Conservation (phyloP, 2,113 vertebrate species). For the Microcebus griseorufus region DNA sequence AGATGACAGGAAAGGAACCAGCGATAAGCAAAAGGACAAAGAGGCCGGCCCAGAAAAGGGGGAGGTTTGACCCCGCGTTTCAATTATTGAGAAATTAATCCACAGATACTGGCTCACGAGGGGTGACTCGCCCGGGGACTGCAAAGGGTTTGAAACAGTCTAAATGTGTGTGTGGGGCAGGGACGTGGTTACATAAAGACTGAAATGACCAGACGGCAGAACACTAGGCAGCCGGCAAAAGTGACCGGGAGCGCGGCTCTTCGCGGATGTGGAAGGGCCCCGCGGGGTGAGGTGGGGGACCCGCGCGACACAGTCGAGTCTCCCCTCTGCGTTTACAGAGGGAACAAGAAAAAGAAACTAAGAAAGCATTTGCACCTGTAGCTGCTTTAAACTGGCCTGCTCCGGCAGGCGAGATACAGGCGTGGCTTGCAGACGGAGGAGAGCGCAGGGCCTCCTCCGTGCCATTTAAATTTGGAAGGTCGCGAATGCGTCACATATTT, state of each 20-base stretch:
- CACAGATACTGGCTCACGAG: no score
- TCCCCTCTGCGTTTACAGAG: accelerated
- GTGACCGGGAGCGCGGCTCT: no score
- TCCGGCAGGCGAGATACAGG: background rate
- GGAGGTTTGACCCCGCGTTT: accelerated
- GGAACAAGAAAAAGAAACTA: background rate
- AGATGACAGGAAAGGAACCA: background rate
- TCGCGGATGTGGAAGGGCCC: no score
- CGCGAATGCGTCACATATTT: background rate
- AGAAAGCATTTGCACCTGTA: accelerated
- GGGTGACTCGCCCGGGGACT: no score
- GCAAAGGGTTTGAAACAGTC: background rate
- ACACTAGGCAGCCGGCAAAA: background rate
- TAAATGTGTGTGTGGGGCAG: accelerated
- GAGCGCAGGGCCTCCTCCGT: accelerated
- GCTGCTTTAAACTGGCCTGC: no score
- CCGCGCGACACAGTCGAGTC: accelerated
- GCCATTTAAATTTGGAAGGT: background rate
- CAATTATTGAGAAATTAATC: background rate
- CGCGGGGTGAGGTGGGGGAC: background rate
- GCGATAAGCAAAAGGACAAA: background rate
- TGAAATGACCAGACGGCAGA: accelerated
- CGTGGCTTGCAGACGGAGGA: background rate
- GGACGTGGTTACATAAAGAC: background rate
- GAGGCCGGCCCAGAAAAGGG: background rate